Evolutionary conservation across 2,888 invertebrate genomes (phyloP), one percentile per base, ranked within the genome.

Genomic region (Monopis laevigella): DNA sequence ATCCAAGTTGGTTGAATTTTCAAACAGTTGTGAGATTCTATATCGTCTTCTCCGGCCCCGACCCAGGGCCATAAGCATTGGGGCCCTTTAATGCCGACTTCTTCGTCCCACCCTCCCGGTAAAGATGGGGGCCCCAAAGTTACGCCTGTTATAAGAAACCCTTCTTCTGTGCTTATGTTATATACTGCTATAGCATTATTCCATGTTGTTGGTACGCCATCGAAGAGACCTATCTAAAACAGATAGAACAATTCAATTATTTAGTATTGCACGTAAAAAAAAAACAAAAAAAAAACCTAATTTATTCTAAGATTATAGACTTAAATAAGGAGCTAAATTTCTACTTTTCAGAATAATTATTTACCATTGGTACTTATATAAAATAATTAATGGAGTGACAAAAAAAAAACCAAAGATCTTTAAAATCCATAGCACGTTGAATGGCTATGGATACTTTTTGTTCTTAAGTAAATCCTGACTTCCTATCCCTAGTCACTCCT

Each of bases 1-100:
- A 93, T 92, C 93, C 94, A 94, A 16, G 88, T 90, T 0, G 93
- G 93, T 58, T 89, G 88, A 46, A 92, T 90, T 58, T 87, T 88
- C 16, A 94, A 67, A 56, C 93, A 93, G 51, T 88, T 86, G 40
- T 82, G 82, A 30, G 87, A 81, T 19, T 86, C 65, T 45, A 89
- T 83, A 13, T 75, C 77, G n/a, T 62, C 65, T 48, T 84, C 82
- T 38, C 82, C 85, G 32, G 89, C 86, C 10, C 86, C 87, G 11
- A 87, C 85, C 84, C 89, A 90, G 41, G 86, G 89, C 53, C 88
- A 86, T 19, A 90, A 71, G 53, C 90, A 91, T 24, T 71, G 68
- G 0, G 78, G 68, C 0, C 68, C 78, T 35, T 53, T 70, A 41
- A 53, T 44, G 39, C 84, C 72, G 53, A 71, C 51, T 2, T 74